Evolutionary conservation across 2,113 vertebrate genomes (phyloP).

Genomic region (Neomonachus schauinslandi): DNA sequence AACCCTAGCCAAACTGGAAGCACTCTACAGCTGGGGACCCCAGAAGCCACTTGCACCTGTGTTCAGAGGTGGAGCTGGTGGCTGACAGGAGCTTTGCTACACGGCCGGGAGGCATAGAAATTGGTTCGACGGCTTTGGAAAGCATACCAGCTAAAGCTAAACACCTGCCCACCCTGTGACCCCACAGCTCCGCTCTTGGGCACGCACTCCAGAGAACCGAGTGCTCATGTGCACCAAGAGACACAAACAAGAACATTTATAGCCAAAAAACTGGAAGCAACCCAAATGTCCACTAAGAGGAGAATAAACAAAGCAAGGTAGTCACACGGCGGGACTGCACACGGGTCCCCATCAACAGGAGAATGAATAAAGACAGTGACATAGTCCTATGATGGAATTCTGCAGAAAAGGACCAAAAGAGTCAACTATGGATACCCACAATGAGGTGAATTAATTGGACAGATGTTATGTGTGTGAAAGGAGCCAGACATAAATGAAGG

Average conservation of each 20-base stretch:
- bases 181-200: not conserved
- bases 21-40: not conserved
- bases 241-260: not conserved
- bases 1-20: not conserved
- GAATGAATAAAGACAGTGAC: not conserved
- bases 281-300: not conserved
- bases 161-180: not conserved
- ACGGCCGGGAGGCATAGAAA: not conserved
- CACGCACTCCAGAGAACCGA: accelerated
- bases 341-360: not conserved
- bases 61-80: not conserved
- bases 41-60: not conserved
- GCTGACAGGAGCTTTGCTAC: no score
- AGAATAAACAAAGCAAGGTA: not conserved
- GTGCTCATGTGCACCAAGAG: not conserved
- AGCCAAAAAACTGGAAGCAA: not conserved
- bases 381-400: accelerated
- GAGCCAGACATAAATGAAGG: not conserved
- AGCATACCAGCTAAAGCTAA: not conserved
- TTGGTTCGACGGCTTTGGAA: not conserved
- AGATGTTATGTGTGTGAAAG: accelerated
- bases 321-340: accelerated
- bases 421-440: accelerated
- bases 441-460: accelerated
- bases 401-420: not conserved